Evolutionary conservation across 2,888 invertebrate genomes (phyloP).

Genomic region (Morinoia aosen): DNA sequence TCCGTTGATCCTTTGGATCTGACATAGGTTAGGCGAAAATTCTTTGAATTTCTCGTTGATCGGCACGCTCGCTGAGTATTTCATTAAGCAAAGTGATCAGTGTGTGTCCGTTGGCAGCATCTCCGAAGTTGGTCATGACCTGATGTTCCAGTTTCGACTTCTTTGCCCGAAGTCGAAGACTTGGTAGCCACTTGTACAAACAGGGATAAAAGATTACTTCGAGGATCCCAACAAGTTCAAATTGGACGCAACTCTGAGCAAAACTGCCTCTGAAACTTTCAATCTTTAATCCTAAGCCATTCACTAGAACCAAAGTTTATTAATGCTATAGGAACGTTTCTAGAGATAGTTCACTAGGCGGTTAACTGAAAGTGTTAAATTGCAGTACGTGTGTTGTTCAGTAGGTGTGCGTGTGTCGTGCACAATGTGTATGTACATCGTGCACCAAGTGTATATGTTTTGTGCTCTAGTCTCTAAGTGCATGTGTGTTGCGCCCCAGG

Average conservation of each 20-base stretch:
- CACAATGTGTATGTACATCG: too few species aligned
- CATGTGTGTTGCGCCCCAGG: too few species aligned
- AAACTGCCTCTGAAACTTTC: conserved; percentile 45
- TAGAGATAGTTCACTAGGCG: background rate
- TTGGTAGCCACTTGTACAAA: conserved; percentile 38
- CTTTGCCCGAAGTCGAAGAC: conserved; percentile 23
- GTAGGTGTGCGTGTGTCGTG: too few species aligned
- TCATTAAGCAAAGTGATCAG: background rate
- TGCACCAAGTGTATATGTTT: too few species aligned
- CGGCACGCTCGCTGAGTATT: background rate
- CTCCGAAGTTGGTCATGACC: background rate
- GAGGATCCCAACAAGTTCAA: conserved; percentile 48
- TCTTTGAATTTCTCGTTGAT: background rate
- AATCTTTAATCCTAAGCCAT: conserved; percentile 38
- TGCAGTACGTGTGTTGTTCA: too few species aligned
- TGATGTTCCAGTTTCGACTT: background rate
- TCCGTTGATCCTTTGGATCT: background rate
- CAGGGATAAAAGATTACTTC: conserved; percentile 35
- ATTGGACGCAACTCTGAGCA: conserved; percentile 40
- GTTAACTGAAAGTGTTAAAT: background rate
- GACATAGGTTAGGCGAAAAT: background rate
- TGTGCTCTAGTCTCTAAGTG: too few species aligned
- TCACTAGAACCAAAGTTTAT: background rate
- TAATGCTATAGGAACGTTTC: background rate
- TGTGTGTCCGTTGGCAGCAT: background rate